Percentiles rank a stretch among this genome's conserved stretches.
These are phyloP conservation scores for Rhagonycha lutea DNA, from an alignment of 2,888 invertebrate species.

Conservation along the genomic window DNA sequence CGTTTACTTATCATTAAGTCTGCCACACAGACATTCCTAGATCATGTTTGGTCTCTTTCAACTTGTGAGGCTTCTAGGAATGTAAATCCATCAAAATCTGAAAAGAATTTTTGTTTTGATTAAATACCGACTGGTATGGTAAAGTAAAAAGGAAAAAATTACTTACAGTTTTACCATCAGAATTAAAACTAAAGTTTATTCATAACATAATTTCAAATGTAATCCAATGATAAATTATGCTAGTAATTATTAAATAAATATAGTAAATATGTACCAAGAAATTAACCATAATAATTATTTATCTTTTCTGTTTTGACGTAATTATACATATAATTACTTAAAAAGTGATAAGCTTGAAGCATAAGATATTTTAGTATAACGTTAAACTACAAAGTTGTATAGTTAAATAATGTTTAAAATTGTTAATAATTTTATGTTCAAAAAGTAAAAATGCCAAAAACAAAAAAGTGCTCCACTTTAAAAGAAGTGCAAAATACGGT, in stretches of 20 bases:
- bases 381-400: not conserved
- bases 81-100: no score
- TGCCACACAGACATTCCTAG: no score
- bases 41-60: no score
- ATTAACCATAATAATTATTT: not conserved
- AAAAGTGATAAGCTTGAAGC: not conserved
- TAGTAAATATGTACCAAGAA: not conserved
- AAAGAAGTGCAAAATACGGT: not conserved
- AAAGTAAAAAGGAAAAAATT: no score
- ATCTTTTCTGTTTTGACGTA: slow-evolving; percentile 1
- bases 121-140: no score
- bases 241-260: not conserved
- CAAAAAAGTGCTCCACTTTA: not conserved
- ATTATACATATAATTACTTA: not conserved
- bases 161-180: no score
- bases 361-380: not conserved
- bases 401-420: not conserved
- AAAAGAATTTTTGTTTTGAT: no score
- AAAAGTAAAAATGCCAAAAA: not conserved
- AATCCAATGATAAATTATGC: not conserved
- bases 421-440: not conserved
- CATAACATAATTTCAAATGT: not conserved
- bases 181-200: no score
- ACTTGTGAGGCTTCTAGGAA: no score
- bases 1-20: no score